Evolutionary conservation across 2,113 vertebrate species (phyloP).

Genomic region (Hymenochirus boettgeri): DNA sequence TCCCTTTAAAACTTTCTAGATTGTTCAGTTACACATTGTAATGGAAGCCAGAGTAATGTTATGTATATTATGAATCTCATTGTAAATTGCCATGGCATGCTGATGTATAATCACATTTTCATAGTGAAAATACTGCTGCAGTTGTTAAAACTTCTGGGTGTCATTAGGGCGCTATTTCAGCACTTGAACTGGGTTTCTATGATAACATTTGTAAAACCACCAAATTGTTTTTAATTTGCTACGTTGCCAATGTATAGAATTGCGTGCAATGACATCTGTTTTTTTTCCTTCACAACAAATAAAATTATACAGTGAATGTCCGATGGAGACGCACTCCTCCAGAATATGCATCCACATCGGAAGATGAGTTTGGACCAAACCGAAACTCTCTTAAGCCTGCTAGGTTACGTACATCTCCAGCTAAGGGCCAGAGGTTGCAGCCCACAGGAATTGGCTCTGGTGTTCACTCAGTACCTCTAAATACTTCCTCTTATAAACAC

Average conservation of each 20-base stretch:
- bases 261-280: too few species aligned
- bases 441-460: conserved; percentile 61
- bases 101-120: too few species aligned
- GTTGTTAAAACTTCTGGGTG: conserved; percentile 54
- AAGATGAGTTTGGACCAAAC: conserved; percentile 96
- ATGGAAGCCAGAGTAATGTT: too few species aligned
- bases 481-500: conserved; percentile 80
- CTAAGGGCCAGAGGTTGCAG: conserved; percentile 71
- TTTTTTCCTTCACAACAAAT: not conserved
- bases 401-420: conserved; percentile 83
- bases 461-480: conserved; percentile 52
- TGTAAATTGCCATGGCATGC: too few species aligned
- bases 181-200: too few species aligned
- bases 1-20: too few species aligned
- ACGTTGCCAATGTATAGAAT: too few species aligned
- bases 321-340: conserved; percentile 94
- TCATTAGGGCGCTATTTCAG: too few species aligned
- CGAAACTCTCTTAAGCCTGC: conserved; percentile 87
- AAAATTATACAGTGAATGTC: conserved; percentile 69
- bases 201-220: too few species aligned
- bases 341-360: conserved; percentile 98
- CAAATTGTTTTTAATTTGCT: too few species aligned
- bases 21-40: too few species aligned
- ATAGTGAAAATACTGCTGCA: conserved; percentile 44
- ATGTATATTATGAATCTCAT: too few species aligned